A percentile compares a stretch with the other conserved stretches of the same genome.
These are phyloP conservation scores for Centrocercus urophasianus DNA, from an alignment of 2,113 vertebrate genomes.

Conservation along the genomic window DNA sequence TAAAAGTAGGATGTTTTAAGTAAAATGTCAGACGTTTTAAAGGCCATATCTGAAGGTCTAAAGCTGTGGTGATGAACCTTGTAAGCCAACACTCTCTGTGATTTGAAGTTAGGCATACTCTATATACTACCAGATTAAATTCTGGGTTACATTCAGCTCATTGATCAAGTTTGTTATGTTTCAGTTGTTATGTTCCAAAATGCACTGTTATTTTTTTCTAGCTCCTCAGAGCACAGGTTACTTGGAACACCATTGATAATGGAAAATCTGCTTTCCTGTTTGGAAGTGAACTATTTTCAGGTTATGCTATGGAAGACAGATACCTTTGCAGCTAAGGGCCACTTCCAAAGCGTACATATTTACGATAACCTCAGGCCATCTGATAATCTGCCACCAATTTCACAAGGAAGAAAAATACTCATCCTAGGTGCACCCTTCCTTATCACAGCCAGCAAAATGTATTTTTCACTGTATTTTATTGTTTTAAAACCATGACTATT, in stretches of 20 bases:
- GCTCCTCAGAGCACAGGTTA: background rate
- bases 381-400: conserved; percentile 56
- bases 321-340: conserved; percentile 40
- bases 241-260: background rate
- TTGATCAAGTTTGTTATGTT: background rate
- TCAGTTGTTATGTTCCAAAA: background rate
- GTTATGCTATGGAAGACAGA: background rate
- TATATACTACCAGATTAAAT: background rate
- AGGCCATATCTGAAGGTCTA: background rate
- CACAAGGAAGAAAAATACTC: conserved; percentile 57
- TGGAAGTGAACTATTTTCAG: background rate
- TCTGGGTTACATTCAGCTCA: background rate
- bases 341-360: conserved; percentile 57
- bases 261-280: background rate
- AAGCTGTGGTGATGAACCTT: background rate
- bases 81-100: background rate
- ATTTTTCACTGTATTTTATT: conserved; percentile 12
- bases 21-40: background rate
- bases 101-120: background rate
- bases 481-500: conserved; percentile 1
- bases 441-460: conserved; percentile 22
- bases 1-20: background rate
- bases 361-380: conserved; percentile 71
- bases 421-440: conserved; percentile 37
- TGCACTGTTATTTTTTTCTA: background rate